Evolutionary conservation across 2,113 vertebrate genomes (phyloP).

Genomic region (Ibidorhyncha struthersii): DNA sequence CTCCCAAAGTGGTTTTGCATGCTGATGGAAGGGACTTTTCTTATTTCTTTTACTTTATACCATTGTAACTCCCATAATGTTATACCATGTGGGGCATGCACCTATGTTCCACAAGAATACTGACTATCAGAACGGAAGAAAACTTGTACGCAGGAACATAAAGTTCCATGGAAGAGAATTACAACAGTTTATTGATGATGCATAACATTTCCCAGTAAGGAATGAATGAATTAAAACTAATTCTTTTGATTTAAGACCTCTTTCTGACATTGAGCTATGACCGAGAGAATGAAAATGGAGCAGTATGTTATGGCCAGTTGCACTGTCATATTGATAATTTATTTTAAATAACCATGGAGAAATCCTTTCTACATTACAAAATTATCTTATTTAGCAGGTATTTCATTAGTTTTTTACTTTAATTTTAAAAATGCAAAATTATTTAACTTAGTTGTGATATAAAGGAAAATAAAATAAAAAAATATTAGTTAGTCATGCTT

Average conservation of each 20-base stretch:
- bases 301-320: not conserved
- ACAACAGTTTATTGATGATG: not conserved
- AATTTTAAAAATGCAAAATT: not conserved
- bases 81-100: not conserved
- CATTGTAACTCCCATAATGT: not conserved
- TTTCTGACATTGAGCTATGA: not conserved
- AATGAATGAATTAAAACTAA: not conserved
- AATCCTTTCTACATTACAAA: not conserved
- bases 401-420: not conserved
- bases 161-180: not conserved
- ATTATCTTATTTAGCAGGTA: not conserved
- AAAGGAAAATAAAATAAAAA: not conserved
- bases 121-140: not conserved
- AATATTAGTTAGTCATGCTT: not conserved
- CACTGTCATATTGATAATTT: not conserved
- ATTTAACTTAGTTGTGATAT: not conserved
- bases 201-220: not conserved
- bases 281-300: not conserved
- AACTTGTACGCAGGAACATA: not conserved
- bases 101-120: accelerated
- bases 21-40: not conserved
- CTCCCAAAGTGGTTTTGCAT: not conserved
- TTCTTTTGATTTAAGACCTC: not conserved
- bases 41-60: not conserved
- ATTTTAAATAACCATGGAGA: not conserved